phyloP scores from a whole-genome alignment of 1,140 invertebrate species.

The Leucophenga varia region DNA sequence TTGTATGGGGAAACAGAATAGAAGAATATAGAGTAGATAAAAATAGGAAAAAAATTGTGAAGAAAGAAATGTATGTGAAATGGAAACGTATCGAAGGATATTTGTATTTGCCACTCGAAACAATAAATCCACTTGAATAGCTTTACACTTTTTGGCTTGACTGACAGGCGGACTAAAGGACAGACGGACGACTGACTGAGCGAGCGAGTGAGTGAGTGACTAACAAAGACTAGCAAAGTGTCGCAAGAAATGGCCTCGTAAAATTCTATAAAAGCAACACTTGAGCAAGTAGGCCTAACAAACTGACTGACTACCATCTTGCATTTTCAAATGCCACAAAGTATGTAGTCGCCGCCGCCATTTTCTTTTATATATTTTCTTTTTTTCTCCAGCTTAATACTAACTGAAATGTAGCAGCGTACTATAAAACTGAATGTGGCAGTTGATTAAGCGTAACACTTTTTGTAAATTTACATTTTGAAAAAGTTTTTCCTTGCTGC shows the following conservation, averaged over 20 bases:
- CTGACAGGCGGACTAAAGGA: too few species aligned
- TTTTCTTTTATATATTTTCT: too few species aligned
- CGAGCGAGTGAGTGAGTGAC: constrained; percentile 13
- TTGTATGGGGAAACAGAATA: too few species aligned
- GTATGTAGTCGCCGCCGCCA: too few species aligned
- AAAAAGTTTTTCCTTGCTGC: too few species aligned
- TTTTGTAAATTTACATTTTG: too few species aligned
- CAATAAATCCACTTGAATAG: constrained; percentile 47
- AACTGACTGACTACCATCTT: background rate
- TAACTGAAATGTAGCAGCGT: too few species aligned
- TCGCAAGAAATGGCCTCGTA: background rate
- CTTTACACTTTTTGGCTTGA: too few species aligned
- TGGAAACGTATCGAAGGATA: constrained; percentile 9
- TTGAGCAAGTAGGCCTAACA: background rate
- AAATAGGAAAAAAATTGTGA: constrained; percentile 9
- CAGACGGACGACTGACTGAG: constrained; percentile 13
- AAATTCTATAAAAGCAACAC: background rate
- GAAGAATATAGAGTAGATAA: too few species aligned
- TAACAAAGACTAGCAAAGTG: constrained; percentile 17
- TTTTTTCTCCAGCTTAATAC: too few species aligned
- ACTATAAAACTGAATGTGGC: too few species aligned
- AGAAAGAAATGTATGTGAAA: background rate
- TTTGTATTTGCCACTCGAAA: constrained; percentile 47
- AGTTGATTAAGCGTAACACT: too few species aligned
- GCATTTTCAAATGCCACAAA: constrained; percentile 5